Percentiles rank a stretch among this genome's conserved stretches.
Conservation (phyloP, 2,888 invertebrate species). For the Quadroppia sp. region DNA sequence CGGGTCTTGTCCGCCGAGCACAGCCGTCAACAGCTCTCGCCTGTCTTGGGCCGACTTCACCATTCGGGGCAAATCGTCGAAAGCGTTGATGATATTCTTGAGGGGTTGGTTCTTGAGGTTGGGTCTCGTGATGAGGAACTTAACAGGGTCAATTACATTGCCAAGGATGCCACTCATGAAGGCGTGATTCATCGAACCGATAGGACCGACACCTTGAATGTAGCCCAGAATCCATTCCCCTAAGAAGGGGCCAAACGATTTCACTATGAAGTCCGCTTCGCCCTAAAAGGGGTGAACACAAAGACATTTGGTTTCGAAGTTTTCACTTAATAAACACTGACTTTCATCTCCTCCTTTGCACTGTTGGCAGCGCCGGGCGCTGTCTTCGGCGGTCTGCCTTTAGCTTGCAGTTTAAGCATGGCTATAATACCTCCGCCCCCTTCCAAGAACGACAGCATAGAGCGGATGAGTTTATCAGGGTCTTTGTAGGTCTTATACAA, state of each 20-base stretch:
- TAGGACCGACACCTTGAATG: neutral
- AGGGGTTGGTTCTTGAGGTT: neutral
- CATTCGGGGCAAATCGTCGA: neutral
- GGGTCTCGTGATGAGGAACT: neutral
- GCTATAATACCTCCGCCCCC: neutral
- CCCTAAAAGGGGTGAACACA: neutral
- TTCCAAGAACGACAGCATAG: neutral
- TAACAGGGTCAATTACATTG: neutral
- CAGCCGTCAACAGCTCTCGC: neutral
- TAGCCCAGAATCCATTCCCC: neutral
- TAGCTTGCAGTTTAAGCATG: constrained; percentile 1
- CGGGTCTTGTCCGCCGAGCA: constrained; percentile 14
- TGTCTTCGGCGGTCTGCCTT: neutral
- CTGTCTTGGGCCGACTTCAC: neutral
- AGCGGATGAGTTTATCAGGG: neutral
- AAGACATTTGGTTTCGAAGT: neutral
- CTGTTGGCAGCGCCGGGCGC: neutral
- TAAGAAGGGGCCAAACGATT: neutral
- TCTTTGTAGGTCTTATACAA: neutral
- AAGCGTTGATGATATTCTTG: neutral
- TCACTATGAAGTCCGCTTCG: neutral
- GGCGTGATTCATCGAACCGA: neutral
- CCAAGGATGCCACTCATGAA: neutral
- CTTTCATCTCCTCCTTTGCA: neutral
- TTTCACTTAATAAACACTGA: neutral